Evolutionary conservation across 2,113 vertebrate species (phyloP), one percentile per base, ranked within the genome.

Genomic region (Passer domesticus): DNA sequence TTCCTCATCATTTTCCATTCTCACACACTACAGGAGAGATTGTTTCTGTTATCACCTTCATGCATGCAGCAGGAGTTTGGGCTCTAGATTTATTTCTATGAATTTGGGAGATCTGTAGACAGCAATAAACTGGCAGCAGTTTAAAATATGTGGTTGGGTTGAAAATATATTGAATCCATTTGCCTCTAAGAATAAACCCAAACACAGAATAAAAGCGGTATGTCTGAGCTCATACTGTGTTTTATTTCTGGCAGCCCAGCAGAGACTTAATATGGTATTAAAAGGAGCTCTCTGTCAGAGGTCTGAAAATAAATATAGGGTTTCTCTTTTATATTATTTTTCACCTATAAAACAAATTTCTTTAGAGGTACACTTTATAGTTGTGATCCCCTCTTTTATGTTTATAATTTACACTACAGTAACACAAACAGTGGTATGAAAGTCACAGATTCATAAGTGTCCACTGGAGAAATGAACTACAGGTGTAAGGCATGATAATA

Each of bases 141-240:
- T 88, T 90, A 85, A 95, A 86, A 90, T 93, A 70, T 30, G 23
- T 92, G n/a, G 31, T 67, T 78, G 49, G 13, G n/a, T 79, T 77
- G 73, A 78, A 86, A 92, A 50, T 47, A 53, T 66, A 81, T 83
- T 39, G 76, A 92, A 90, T 81, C n/a, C 22, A 49, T 94, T 88
- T 7, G 11, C 85, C 76, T 88, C 60, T 72, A 94, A 88, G 90
- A 92, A 96, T 93, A 89, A 90, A 93, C 69, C 43, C 53, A 96
- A 96, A 88, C 60, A 85, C 58, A 81, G 77, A 91, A 90, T 85
- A 94, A 91, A 95, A 88, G 87, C 81, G 91, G 81, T 91, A 33
- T 55, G 47, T 89, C 64, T 94, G 94, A 95, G 91, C 90, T 53
- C 77, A 81, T 53, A 88, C 79, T 67, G 82, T 90, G 92, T 55